Conservation (phyloP, 2,113 vertebrate genomes). For the Nycticorax nycticorax region DNA sequence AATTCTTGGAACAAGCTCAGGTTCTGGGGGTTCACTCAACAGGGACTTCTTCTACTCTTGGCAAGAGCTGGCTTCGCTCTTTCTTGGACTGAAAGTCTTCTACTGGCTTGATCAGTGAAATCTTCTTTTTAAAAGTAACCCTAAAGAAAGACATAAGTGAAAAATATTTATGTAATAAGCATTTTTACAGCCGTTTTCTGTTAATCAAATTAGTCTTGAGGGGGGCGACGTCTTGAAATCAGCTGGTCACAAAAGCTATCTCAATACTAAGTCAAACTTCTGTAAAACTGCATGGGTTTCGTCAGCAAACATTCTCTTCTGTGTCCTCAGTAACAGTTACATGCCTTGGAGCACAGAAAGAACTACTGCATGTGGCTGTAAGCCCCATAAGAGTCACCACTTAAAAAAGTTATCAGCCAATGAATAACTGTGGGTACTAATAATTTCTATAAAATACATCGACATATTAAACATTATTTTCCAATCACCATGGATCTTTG, state of each 20-base stretch:
- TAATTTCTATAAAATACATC: too few species aligned
- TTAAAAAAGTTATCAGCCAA: background rate
- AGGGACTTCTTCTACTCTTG: constrained; percentile 44
- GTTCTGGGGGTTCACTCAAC: background rate
- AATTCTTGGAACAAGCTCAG: background rate
- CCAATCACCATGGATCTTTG: background rate
- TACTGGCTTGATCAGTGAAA: constrained; percentile 60
- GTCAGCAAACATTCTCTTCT: background rate
- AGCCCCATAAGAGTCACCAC: background rate
- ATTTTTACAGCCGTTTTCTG: background rate
- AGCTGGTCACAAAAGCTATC: background rate
- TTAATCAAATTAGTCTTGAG: accelerated
- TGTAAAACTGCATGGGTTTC: background rate
- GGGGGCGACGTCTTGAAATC: background rate
- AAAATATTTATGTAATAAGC: background rate
- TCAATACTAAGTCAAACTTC: accelerated
- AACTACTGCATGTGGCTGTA: background rate
- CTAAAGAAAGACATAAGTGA: background rate
- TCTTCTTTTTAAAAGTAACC: constrained; percentile 71
- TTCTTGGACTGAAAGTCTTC: constrained; percentile 55
- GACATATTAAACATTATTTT: background rate
- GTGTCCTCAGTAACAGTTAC: accelerated
- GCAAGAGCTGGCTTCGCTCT: constrained; percentile 11
- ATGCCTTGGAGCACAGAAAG: background rate
- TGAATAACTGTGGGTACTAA: background rate